A percentile compares a stretch with the other conserved stretches of the same genome.
Conservation (phyloP, 2,888 invertebrate species). For the Brenthis hecate region DNA sequence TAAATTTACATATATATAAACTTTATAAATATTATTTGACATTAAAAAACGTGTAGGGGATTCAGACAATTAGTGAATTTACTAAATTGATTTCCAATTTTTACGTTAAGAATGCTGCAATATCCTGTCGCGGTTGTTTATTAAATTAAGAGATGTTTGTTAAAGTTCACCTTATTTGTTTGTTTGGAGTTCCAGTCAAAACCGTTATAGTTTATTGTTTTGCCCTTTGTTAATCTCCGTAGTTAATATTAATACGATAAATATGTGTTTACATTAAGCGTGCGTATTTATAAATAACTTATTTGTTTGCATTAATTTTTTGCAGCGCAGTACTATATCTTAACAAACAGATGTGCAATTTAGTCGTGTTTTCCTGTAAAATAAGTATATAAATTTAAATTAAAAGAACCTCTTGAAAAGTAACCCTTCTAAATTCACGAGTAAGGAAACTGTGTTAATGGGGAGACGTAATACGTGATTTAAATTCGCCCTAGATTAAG, state of each 20-base stretch:
- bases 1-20: no score
- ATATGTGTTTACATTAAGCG: constrained; percentile 7
- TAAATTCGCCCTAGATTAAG: constrained; percentile 44
- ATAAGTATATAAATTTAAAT: constrained; percentile 7
- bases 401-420: constrained; percentile 23
- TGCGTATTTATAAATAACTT: not conserved
- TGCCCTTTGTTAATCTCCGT: constrained; percentile 25
- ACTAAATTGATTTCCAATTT: not conserved
- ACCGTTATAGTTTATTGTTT: constrained; percentile 33
- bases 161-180: constrained; percentile 23
- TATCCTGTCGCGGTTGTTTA: constrained; percentile 35
- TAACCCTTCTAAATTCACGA: constrained; percentile 22
- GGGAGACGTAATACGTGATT: constrained; percentile 38
- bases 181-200: constrained; percentile 25
- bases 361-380: not conserved
- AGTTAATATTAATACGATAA: constrained; percentile 22
- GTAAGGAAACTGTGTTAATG: constrained; percentile 36
- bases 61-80: not conserved
- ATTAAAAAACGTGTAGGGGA: no score
- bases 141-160: constrained; percentile 33
- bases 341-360: not conserved
- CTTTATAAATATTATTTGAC: no score
- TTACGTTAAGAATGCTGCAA: constrained; percentile 28
- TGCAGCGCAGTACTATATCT: not conserved
- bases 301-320: not conserved